phyloP scores from a whole-genome alignment of 2,113 vertebrate genomes.

The Neotragus pygmaeus region DNA sequence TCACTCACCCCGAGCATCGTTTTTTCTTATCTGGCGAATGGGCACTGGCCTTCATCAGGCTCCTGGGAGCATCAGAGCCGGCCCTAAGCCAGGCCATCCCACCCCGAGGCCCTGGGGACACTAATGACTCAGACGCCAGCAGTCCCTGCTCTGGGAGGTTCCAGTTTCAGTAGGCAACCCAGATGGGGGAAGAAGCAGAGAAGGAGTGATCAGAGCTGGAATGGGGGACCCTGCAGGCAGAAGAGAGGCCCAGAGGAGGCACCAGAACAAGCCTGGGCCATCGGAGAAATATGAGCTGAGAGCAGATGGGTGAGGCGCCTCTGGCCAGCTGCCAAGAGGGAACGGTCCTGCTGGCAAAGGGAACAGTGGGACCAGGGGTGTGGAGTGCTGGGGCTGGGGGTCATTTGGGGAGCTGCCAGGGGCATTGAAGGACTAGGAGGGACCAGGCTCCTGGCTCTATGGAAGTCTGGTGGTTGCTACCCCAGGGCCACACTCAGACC shows the following conservation, averaged over 20 bases:
- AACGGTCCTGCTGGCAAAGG: fast-evolving
- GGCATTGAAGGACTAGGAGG: not conserved
- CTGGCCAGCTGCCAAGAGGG: fast-evolving
- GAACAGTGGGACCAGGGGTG: no score
- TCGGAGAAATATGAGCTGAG: not conserved
- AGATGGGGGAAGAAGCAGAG: not conserved
- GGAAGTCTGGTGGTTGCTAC: not conserved
- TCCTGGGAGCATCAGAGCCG: not conserved
- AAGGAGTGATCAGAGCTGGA: not conserved
- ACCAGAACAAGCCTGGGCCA: fast-evolving
- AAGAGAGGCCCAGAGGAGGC: not conserved
- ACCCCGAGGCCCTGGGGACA: not conserved
- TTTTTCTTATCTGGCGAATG: not conserved
- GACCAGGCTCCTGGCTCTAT: not conserved
- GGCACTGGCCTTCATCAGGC: not conserved
- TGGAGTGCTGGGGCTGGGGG: not conserved
- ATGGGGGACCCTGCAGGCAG: not conserved
- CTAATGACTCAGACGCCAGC: not conserved
- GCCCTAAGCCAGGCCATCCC: not conserved
- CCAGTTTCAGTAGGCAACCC: not conserved
- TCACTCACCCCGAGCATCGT: not conserved
- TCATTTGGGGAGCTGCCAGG: not conserved
- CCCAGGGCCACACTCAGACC: not conserved
- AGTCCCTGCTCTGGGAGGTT: not conserved
- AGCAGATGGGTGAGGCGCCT: not conserved